Evolutionary conservation across 2,113 vertebrate genomes (phyloP), one percentile per base, ranked within the genome.

Genomic region (Lutjanus erythropterus): DNA sequence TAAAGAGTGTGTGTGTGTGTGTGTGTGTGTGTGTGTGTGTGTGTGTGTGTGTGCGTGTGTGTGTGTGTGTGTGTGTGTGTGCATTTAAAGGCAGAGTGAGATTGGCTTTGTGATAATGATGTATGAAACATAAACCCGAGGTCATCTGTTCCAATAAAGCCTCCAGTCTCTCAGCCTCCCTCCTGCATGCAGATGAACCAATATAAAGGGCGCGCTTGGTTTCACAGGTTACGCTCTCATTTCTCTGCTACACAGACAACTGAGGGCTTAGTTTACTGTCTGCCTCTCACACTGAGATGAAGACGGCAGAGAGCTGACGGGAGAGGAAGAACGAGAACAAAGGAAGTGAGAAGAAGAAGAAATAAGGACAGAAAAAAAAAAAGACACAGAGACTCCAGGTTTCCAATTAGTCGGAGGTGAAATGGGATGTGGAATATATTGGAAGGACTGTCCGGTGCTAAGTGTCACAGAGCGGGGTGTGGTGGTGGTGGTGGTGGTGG

Each of bases 101-200:
- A 86, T 71, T 86, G 71, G 42, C 69, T 89, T 66, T 66, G 84
- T 84, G 83, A 89, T 91, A 89, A 86, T 91, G 88, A 93, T 90
- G 72, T 83, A 90, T 92, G 87, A 81, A 91, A 88, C 79, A 75
- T 83, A 87, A 89, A 88, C 37, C 77, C 68, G 78, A 88, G 91
- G 92, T 93, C 84, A 91, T 93, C 86, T 85, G 89, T 92, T 90
- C 86, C 86, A 90, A 81, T 90, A 80, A 85, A 91, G 86, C 86
- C 78, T 69, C 35, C 71, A 35, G 86, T 67, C 65, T 70, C 77
- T 71, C 25, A 4, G 52, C 70, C 62, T 9, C 68, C 27, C 71
- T 71, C 79, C 55, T 86, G 78, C 76, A 91, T 92, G 88, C 81
- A 91, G 84, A 91, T 89, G 86, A 87, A 83, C 73, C 58, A 78